These are phyloP conservation scores for Teleopsis dalmanni DNA, from an alignment of 1,140 invertebrate species.

Conservation along the genomic window DNA sequence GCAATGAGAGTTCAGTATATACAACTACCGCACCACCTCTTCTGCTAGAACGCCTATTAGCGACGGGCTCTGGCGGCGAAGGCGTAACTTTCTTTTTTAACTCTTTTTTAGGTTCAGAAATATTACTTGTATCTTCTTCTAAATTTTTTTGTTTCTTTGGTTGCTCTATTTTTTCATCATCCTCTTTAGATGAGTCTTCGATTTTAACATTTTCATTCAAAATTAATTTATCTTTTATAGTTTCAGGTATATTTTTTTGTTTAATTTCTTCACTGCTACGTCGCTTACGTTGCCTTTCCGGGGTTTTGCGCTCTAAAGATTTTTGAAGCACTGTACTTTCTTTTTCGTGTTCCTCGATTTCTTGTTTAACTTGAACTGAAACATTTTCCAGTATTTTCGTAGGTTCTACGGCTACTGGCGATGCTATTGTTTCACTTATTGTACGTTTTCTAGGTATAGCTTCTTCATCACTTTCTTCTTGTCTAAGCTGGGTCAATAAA, in stretches of 20 bases:
- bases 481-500: conserved; percentile 29
- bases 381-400: neutral
- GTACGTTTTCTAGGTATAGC: conserved; percentile 28
- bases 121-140: neutral
- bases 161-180: neutral
- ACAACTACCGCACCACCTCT: conserved; percentile 27
- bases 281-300: conserved; percentile 25
- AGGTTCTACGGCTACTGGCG: neutral
- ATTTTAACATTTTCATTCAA: neutral
- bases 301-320: neutral
- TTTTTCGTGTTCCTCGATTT: neutral
- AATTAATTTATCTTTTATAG: too few relatives aligned
- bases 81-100: conserved; percentile 10
- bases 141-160: conserved; percentile 1
- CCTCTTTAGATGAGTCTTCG: neutral
- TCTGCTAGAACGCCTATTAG: conserved; percentile 28
- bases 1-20: conserved; percentile 26
- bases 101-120: neutral
- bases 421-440: conserved; percentile 20
- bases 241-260: neutral
- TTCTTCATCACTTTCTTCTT: conserved; percentile 38
- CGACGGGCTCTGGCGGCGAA: neutral
- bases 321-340: neutral
- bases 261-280: conserved; percentile 32
- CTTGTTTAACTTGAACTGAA: neutral